Evolutionary conservation across 2,113 vertebrate genomes (phyloP), one percentile per base, ranked within the genome.

Genomic region (Macaca mulatta): DNA sequence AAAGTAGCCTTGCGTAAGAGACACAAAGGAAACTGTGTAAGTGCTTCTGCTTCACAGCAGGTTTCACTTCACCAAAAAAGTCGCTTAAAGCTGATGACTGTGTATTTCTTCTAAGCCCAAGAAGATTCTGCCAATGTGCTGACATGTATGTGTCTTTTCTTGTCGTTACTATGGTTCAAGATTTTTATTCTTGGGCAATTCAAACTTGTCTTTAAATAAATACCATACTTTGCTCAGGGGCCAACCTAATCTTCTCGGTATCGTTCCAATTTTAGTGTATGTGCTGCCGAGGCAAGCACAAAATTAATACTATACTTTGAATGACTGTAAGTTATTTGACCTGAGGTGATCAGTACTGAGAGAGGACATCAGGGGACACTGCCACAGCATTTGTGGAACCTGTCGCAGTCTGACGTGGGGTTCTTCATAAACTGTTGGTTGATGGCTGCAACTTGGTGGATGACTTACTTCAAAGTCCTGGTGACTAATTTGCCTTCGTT

Each of bases 161-260:
- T 85, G n/a, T 91, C 38, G 74, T 67, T 94, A 75, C 89, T 96
- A 96, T 92, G 35, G 13, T 64, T 81, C 48, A 93, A 69, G 32
- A 92, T 92, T 94, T 83, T 84, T 93, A 72, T 81, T 75, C 43
- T 84, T 89, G 52, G 52, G 23, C 77, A 95, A 84, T 97, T 95
- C 82, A 40, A 97, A 57, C n/a, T 59, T 87, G 27, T 64, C 61
- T 91, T 74, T 91, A 79, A 74, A 57, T 86, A 89, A 77, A 86
- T 89, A 82, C 18, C 57, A 1, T 82, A 50, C 43, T 75, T 87
- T 82, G 55, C 12, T 2, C 61, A 64, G 27, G 27, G 27, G 5
- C 61, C 59, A 2, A 30, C 27, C 61, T 64, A 64, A 64, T 64
- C 27, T 30, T 64, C 61, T 64, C 5, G 5, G 27, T 64, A 64